Percentiles rank a stretch among this genome's conserved stretches.
Evolutionary conservation across 2,113 vertebrate species (phyloP).

Genomic region (Phrynosoma platyrhinos): DNA sequence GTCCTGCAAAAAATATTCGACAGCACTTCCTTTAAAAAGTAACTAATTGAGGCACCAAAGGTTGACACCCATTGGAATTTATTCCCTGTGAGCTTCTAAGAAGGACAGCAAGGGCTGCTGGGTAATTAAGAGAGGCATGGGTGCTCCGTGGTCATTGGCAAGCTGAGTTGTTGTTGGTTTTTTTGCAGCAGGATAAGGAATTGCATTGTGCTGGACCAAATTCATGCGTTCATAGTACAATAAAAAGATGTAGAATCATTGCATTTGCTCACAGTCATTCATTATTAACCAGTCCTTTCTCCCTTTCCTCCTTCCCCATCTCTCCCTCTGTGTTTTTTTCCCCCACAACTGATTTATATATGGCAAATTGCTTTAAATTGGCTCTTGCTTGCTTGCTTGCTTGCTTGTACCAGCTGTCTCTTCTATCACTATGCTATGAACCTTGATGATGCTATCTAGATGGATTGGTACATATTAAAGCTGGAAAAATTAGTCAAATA

Average conservation of each 20-base stretch:
- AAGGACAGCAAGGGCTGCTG: background rate
- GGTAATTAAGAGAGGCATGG: background rate
- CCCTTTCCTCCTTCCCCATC: too few species aligned
- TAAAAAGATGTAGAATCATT: too few species aligned
- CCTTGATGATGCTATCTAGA: background rate
- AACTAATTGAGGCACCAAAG: slow-evolving; percentile 52
- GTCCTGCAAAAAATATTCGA: slow-evolving; percentile 65
- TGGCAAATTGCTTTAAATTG: background rate
- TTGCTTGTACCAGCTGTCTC: background rate
- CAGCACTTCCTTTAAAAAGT: slow-evolving; percentile 48
- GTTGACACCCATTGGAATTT: background rate
- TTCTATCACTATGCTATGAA: background rate
- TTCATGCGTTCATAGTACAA: too few species aligned
- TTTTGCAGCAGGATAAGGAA: rapidly evolving
- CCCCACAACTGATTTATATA: background rate
- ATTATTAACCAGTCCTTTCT: background rate
- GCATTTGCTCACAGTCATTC: background rate
- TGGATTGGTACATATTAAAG: background rate
- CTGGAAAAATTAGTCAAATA: background rate
- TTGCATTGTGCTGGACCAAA: background rate
- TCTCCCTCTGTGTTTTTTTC: background rate
- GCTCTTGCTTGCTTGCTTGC: background rate
- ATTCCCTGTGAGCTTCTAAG: slow-evolving; percentile 20
- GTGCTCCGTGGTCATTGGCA: background rate
- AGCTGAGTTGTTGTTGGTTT: rapidly evolving